Base-by-base conservation (phyloP, 1,140 invertebrate species). In the Drosophila virilis region DNA sequence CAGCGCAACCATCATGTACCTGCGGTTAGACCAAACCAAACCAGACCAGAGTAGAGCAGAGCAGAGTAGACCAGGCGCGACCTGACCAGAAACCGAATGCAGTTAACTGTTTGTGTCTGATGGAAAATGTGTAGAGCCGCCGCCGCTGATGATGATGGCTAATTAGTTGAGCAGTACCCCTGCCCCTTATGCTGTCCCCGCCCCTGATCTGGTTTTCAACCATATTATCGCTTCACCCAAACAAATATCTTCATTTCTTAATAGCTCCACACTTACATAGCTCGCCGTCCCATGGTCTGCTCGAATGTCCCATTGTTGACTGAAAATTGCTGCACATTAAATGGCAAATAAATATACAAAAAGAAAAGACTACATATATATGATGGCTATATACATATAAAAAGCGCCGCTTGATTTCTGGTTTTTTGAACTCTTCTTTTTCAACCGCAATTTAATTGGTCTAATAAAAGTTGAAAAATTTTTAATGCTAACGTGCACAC, bases 401-500 rank as follows among this genome's bases (percentile, higher is more conserved):
- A 67, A 64, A 51, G 45, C 13, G 43, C 17, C n/a, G 45, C 37
- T 43, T 40, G 42, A 57, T 59, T 50, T 60, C 13, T 68, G 13
- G 9, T 43, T 52, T 60, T 68, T 42, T 51, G 28, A 59, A 59
- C 55, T 74, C 35, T 60, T 67, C 45, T 64, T 43, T 61, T 78
- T 40, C 69, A 60, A 88, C 83, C 83, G 73, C 83, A 88, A 72
- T 89, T 88, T 88, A 88, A 88, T 88, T 88, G 83, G 65, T 77
- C 83, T 77, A 88, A 86, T 86, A 88, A 86, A 88, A 86, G 83
- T 88, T 79, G 52, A 75, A 66, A 59, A 82, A 80, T 82, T 89
- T 67, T 85, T 88, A 89, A 88, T 88, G 83, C 79, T 89, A 88
- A 83, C 81, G 84, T 79, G 83, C 69, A 89, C 84, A 88, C 83